A percentile compares a stretch with the other conserved stretches of the same genome.
Evolutionary conservation across 2,888 invertebrate species (phyloP).

Genomic region (Drosophila paramelanica): DNA sequence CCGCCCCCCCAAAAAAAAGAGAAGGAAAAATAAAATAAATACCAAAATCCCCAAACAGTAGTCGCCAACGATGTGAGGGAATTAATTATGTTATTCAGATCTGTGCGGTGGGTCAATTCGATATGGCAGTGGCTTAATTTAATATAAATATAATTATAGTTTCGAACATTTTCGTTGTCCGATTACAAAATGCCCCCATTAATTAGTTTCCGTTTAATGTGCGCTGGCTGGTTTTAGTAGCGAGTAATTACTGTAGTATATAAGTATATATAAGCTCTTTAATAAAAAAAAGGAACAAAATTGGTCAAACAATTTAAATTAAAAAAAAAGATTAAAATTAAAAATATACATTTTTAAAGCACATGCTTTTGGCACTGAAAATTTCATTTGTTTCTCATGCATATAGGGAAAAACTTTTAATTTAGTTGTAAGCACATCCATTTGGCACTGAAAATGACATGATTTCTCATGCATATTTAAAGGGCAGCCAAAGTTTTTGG

Average conservation of each 20-base stretch:
- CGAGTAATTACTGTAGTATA: neutral
- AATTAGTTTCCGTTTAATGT: conserved; percentile 20
- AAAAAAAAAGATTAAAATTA: neutral
- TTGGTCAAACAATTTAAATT: neutral
- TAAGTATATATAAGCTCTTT: neutral
- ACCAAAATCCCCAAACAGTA: conserved; percentile 34
- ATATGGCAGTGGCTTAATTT: conserved; percentile 34
- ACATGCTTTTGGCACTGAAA: conserved; percentile 5
- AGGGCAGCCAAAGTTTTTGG: neutral
- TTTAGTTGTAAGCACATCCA: neutral
- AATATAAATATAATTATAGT: conserved; percentile 40
- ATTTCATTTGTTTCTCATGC: conserved; percentile 1
- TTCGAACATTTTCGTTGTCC: conserved; percentile 4
- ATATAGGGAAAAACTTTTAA: neutral
- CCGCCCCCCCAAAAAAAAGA: too few relatives aligned
- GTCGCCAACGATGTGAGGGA: conserved; percentile 38
- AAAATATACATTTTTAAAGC: neutral
- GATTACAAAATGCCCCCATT: conserved; percentile 15
- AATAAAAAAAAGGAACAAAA: neutral
- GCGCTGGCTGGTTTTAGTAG: neutral
- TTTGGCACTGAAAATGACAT: conserved; percentile 1
- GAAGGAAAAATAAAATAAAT: too few relatives aligned
- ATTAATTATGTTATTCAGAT: conserved; percentile 70
- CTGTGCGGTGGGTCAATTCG: conserved; percentile 33
- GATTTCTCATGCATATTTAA: neutral